Evolutionary conservation across 2,113 vertebrate species (phyloP).

Genomic region (Pampusana beccarii): DNA sequence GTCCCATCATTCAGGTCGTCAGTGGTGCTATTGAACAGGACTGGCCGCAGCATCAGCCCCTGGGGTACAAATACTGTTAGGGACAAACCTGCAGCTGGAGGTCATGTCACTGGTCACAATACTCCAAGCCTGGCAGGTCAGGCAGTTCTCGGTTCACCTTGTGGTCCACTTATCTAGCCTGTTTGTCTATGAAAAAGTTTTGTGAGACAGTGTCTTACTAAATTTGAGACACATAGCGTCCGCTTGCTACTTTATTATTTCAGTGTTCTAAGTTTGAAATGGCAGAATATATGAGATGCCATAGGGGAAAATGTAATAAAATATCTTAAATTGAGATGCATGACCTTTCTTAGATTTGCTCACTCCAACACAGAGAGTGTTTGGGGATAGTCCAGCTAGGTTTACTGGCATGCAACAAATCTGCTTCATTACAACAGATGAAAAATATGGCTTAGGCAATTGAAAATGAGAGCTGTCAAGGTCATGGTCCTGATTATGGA

Average conservation of each 20-base stretch:
- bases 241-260: background rate
- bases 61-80: background rate
- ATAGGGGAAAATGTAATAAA: background rate
- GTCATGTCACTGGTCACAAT: background rate
- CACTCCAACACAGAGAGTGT: background rate
- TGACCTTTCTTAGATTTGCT: background rate
- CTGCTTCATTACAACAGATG: slow-evolving; percentile 27
- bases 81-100: background rate
- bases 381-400: background rate
- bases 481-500: slow-evolving; percentile 36
- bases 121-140: background rate
- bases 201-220: background rate
- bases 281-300: background rate
- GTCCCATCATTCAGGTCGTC: background rate
- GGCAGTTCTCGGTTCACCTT: background rate
- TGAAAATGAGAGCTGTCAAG: slow-evolving; percentile 39
- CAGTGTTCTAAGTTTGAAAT: background rate
- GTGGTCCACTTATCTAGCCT: background rate
- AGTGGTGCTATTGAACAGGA: background rate
- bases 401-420: slow-evolving; percentile 20
- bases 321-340: background rate
- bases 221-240: background rate
- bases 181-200: background rate
- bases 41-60: background rate
- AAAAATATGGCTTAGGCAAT: slow-evolving; percentile 38